phyloP scores from a whole-genome alignment of 2,113 vertebrate genomes.

The Engystomops pustulosus region DNA sequence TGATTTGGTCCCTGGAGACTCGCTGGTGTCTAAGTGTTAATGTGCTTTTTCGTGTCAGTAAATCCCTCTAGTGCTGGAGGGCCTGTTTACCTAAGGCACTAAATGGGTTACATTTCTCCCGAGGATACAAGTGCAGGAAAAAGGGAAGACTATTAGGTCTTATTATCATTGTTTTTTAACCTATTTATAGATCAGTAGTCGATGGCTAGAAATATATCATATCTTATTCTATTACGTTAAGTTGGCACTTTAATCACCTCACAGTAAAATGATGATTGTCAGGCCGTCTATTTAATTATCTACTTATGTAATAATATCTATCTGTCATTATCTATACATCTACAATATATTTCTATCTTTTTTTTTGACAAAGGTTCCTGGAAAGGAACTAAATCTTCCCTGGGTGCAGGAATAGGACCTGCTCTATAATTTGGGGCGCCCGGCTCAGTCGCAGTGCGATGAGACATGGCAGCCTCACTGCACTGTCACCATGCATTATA shows the following conservation, averaged over 20 bases:
- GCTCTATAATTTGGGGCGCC: too few species aligned
- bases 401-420: too few species aligned
- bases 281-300: background rate
- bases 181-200: constrained; percentile 31
- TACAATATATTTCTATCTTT: too few species aligned
- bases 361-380: too few species aligned
- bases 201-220: background rate
- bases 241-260: background rate
- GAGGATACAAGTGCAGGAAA: constrained; percentile 21
- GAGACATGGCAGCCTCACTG: too few species aligned
- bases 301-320: too few species aligned
- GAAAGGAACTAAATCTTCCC: too few species aligned
- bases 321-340: too few species aligned
- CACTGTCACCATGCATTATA: too few species aligned
- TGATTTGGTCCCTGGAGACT: background rate
- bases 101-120: constrained; percentile 49
- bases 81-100: constrained; percentile 10
- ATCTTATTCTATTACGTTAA: background rate
- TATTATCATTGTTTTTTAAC: constrained; percentile 34
- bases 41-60: constrained; percentile 38
- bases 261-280: background rate
- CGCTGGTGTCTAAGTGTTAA: constrained; percentile 36
- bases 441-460: too few species aligned
- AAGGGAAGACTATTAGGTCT: constrained; percentile 37
- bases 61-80: constrained; percentile 36